phyloP scores from a whole-genome alignment of 2,797 vertebrate species.

The Cygnus olor region DNA sequence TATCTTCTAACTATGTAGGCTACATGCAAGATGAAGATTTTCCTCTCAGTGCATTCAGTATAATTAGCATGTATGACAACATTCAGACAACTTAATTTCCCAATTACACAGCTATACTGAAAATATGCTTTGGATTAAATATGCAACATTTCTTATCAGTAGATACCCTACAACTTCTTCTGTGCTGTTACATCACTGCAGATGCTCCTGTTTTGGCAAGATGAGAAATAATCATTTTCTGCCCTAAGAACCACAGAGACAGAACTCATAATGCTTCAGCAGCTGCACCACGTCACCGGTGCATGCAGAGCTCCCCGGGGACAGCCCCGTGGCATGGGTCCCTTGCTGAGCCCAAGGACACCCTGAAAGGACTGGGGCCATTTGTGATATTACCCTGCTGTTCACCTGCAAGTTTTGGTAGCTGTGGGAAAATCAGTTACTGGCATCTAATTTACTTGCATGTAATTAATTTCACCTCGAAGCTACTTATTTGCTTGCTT shows the following conservation, averaged over 20 bases:
- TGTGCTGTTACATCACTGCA: not conserved
- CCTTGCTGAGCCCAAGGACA: not conserved
- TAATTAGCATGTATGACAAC: conserved; percentile 44
- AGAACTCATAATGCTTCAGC: not conserved
- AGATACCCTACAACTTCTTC: not conserved
- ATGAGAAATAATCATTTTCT: not conserved
- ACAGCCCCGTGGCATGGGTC: not conserved
- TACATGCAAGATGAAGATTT: not conserved
- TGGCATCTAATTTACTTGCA: not conserved
- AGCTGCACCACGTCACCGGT: not conserved
- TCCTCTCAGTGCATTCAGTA: not conserved
- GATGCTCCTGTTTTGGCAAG: not conserved
- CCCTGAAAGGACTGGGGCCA: not conserved
- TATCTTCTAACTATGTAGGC: not conserved
- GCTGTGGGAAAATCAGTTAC: not conserved
- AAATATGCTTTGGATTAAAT: conserved; percentile 9
- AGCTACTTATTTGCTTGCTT: not conserved
- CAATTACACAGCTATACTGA: conserved; percentile 20
- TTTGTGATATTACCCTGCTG: not conserved
- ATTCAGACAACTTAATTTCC: conserved; percentile 43
- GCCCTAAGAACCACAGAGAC: not conserved
- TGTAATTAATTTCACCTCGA: not conserved
- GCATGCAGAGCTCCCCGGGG: not conserved
- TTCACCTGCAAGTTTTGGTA: not conserved
- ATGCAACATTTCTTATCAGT: not conserved